Evolutionary conservation across 2,888 invertebrate species (phyloP), one percentile per base, ranked within the genome.

Genomic region (Drosophila kambysellisi): DNA sequence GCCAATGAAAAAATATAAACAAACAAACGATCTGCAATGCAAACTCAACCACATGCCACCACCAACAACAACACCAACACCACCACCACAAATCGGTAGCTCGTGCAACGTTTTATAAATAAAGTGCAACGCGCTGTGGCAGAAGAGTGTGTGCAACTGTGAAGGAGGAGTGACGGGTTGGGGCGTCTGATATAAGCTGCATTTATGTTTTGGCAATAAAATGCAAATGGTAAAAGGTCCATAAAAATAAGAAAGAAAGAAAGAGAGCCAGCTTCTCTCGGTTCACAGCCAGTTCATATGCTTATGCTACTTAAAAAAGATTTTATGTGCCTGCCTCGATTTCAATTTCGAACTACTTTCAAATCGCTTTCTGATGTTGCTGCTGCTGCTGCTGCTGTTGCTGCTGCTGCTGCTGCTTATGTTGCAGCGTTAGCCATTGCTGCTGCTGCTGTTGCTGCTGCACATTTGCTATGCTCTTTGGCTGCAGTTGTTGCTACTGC

Each of bases 191-290:
- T 66, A 79, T 81, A 83, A 76, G 79, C 76, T 77, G 82, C 89
- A 78, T 84, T 89, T 74, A 87, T 86, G 85, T 82, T 89, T 86
- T 86, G 89, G 89, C 85, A 86, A 88, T 86, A 86, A 86, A 86
- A 89, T 88, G 88, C 85, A 87, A 89, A 85, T 89, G 89, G 82
- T 82, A 84, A 88, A 87, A 84, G 70, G 72, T 69, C 74, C 76
- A 86, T 86, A 82, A 82, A 89, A 62, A 63, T 43, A 46, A 43
- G 51, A 52, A 30, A 41, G 51, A 52, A 30, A 41, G 52, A 60
- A 48, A 60, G 57, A 52, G 63, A 61, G 57, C 46, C 41, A 65
- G 33, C 41, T 25, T 32, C 43, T 32, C 43, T 48, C 67, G 74
- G 70, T 67, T 69, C 69, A 64, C 32, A 66, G 84, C 54, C 56